Conservation (phyloP, 2,888 invertebrate genomes). For the Lumbricus terrestris region DNA sequence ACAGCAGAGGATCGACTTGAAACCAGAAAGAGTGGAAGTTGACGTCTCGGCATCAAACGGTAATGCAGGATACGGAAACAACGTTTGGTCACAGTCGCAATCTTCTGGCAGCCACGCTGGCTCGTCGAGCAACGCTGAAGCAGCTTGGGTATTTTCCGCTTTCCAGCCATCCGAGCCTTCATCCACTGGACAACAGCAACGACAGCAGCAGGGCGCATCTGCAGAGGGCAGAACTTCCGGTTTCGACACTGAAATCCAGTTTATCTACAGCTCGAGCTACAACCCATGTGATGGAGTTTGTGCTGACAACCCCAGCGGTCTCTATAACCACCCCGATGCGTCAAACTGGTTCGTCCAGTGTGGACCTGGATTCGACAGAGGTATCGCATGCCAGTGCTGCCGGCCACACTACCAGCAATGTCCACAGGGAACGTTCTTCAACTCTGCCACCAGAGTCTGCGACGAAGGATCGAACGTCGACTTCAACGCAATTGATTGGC, state of each 20-base stretch:
- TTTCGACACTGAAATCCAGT: neutral
- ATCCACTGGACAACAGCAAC: neutral
- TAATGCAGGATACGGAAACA: neutral
- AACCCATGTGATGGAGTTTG: neutral
- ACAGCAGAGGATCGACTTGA: neutral
- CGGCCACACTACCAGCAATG: conserved; percentile 8
- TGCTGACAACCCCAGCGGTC: neutral
- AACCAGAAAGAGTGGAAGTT: neutral
- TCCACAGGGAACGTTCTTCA: neutral
- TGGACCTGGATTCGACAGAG: neutral
- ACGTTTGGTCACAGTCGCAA: neutral
- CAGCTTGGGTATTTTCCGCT: neutral
- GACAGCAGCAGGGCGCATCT: neutral
- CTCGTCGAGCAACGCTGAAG: neutral
- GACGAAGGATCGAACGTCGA: neutral
- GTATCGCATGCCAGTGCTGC: neutral
- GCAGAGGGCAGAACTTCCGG: neutral
- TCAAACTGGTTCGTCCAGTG: conserved; percentile 14
- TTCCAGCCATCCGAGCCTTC: neutral
- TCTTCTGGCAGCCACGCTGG: neutral
- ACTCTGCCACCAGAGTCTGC: neutral
- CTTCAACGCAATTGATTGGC: neutral
- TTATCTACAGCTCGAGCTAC: neutral
- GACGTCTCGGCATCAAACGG: neutral
- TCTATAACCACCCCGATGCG: neutral